A percentile compares a stretch with the other conserved stretches of the same genome.
These are phyloP conservation scores for Sinosuthora webbiana DNA, from an alignment of 2,113 vertebrate species.

Conservation along the genomic window DNA sequence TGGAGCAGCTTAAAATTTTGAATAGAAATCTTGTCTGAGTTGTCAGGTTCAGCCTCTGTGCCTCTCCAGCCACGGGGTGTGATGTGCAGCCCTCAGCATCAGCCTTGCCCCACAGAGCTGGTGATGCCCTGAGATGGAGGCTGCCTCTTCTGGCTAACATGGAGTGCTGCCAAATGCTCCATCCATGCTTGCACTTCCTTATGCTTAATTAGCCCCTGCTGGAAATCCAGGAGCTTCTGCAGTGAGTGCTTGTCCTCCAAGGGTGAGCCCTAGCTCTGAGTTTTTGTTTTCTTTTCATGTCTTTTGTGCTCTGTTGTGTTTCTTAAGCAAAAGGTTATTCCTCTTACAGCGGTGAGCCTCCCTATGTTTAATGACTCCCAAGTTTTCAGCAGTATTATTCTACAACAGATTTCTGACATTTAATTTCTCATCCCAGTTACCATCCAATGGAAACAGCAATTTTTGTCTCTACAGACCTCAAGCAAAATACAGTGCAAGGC, in stretches of 20 bases:
- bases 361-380: accelerated
- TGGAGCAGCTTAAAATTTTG: not conserved
- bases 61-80: not conserved
- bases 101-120: not conserved
- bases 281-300: not conserved
- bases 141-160: not conserved
- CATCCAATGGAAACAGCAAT: not conserved
- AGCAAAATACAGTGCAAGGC: not conserved
- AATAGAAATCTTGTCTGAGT: not conserved
- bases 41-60: accelerated
- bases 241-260: not conserved
- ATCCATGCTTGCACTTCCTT: not conserved
- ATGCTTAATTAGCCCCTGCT: not conserved
- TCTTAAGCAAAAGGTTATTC: not conserved
- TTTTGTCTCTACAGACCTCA: not conserved
- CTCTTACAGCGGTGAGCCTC: not conserved
- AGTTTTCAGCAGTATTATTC: not conserved
- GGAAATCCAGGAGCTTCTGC: not conserved
- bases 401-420: not conserved
- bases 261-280: not conserved
- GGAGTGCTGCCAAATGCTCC: not conserved
- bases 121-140: not conserved
- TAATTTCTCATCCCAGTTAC: not conserved
- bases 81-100: not conserved
- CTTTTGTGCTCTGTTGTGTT: not conserved